Percentiles rank a stretch among this genome's conserved stretches.
These are phyloP conservation scores for Odontamblyopus lacepedii DNA, from an alignment of 2,797 vertebrate species.

Conservation along the genomic window DNA sequence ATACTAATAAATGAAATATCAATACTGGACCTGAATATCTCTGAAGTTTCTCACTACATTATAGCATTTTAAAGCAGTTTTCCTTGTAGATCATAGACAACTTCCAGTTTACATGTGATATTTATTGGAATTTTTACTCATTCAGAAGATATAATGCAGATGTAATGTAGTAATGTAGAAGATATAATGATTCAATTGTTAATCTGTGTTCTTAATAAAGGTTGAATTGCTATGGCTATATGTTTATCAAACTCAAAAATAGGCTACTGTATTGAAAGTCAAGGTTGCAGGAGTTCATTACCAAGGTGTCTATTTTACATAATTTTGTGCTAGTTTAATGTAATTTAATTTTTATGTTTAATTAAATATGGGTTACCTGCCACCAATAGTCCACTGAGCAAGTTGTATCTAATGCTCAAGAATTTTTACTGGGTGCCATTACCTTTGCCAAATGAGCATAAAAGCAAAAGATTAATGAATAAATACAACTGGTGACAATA, in stretches of 20 bases:
- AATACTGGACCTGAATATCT: not conserved
- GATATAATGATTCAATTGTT: too few relatives aligned
- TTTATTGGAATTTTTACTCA: too few relatives aligned
- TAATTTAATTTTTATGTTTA: not conserved
- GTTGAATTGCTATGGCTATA: too few relatives aligned
- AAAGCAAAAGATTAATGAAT: not conserved
- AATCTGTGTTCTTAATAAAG: too few relatives aligned
- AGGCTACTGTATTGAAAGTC: not conserved
- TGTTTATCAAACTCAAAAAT: too few relatives aligned
- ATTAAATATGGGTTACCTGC: not conserved
- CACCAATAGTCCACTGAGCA: not conserved
- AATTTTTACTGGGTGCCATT: not conserved
- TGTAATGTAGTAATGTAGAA: too few relatives aligned
- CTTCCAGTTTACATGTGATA: too few relatives aligned
- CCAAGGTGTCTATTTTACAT: not conserved
- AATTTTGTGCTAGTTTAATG: not conserved
- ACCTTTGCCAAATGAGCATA: not conserved
- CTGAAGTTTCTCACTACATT: not conserved
- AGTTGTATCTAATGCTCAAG: not conserved
- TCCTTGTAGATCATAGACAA: not conserved
- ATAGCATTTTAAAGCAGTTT: not conserved
- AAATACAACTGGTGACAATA: not conserved
- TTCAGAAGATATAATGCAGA: too few relatives aligned
- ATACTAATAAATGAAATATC: not conserved
- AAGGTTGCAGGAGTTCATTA: not conserved